phyloP scores from a whole-genome alignment of 1,140 invertebrate species.

The Zaprionus nigranus region DNA sequence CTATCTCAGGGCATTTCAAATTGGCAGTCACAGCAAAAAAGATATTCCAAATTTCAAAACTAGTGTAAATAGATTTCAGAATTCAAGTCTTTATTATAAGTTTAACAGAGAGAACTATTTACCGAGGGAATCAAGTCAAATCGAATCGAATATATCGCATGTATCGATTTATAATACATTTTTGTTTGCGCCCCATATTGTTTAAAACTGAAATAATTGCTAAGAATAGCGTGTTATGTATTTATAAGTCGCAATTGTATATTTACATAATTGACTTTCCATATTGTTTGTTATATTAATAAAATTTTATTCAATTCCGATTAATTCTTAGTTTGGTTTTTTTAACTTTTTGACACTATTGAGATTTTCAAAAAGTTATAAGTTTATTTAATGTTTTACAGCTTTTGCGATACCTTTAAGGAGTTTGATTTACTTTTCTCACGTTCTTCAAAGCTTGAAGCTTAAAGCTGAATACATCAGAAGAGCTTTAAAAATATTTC shows the following conservation, averaged over 20 bases:
- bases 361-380: neutral
- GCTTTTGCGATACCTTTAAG: neutral
- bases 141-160: conserved; percentile 15
- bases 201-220: neutral
- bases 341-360: neutral
- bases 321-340: conserved; percentile 11
- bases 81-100: neutral
- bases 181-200: neutral
- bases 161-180: neutral
- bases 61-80: conserved; percentile 18
- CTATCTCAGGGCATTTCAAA: neutral
- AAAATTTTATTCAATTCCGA: conserved; percentile 17
- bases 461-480: neutral
- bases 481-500: neutral
- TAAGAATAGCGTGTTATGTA: neutral
- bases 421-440: neutral
- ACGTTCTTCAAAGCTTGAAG: too few species aligned
- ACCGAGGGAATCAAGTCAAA: conserved; percentile 21
- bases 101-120: neutral
- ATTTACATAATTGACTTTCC: conserved; percentile 1
- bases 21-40: conserved; percentile 8
- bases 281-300: conserved; percentile 22
- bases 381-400: neutral
- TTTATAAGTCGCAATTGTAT: conserved; percentile 20
- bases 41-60: neutral